phyloP scores from a whole-genome alignment of 2,888 invertebrate genomes.

The Tromatobia lineatoria region DNA sequence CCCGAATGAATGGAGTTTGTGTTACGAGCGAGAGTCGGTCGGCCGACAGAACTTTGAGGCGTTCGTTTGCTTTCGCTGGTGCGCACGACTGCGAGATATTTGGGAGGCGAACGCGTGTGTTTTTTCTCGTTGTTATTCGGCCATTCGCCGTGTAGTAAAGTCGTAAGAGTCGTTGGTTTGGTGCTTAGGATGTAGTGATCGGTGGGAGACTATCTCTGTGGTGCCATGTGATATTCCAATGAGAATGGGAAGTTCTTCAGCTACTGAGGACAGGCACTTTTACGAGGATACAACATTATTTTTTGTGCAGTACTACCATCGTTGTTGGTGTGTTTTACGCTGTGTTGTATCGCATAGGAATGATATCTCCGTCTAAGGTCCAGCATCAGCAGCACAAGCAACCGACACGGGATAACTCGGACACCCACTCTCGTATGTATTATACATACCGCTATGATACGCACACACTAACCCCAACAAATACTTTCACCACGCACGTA shows the following conservation, averaged over 20 bases:
- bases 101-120: background rate
- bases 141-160: background rate
- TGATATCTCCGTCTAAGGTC: slow-evolving; percentile 85
- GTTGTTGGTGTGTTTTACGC: slow-evolving; percentile 69
- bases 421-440: slow-evolving; percentile 75
- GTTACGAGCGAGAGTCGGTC: slow-evolving; percentile 13
- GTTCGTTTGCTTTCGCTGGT: slow-evolving; percentile 6
- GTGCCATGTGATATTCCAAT: slow-evolving; percentile 61
- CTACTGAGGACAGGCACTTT: slow-evolving; percentile 69
- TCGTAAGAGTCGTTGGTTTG: background rate
- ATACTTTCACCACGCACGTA: slow-evolving; percentile 44
- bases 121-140: background rate
- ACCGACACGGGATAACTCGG: slow-evolving; percentile 71
- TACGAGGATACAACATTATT: slow-evolving; percentile 70
- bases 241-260: slow-evolving; percentile 80
- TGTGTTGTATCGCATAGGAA: slow-evolving; percentile 82
- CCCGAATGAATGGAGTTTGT: slow-evolving; percentile 16
- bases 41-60: background rate
- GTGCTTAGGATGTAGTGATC: slow-evolving; percentile 19
- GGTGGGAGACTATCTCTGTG: slow-evolving; percentile 12
- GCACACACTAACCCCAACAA: background rate
- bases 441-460: slow-evolving; percentile 4
- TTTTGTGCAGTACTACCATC: slow-evolving; percentile 40
- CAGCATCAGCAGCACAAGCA: slow-evolving; percentile 81
- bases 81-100: background rate